phyloP scores from a whole-genome alignment of 2,113 vertebrate genomes.

The Excalfactoria chinensis region DNA sequence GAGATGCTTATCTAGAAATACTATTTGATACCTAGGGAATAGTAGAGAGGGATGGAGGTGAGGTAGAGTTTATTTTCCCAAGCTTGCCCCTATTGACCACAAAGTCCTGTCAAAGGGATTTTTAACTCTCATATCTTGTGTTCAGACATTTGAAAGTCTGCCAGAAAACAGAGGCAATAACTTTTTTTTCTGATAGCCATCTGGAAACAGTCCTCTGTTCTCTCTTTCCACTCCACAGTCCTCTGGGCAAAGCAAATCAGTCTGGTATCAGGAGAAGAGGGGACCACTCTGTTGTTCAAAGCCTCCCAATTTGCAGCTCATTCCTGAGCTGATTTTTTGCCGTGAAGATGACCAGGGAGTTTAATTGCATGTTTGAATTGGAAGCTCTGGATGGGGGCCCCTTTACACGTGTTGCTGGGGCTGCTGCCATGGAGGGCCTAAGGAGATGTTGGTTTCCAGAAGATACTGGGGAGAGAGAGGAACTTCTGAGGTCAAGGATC shows the following conservation, averaged over 20 bases:
- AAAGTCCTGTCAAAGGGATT: neutral
- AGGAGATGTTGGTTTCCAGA: neutral
- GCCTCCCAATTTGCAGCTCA: neutral
- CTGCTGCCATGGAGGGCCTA: neutral
- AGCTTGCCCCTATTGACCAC: neutral
- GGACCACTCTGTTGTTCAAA: neutral
- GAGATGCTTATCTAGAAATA: neutral
- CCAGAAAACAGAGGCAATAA: neutral
- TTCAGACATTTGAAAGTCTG: neutral
- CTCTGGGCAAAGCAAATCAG: neutral
- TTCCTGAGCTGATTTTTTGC: neutral
- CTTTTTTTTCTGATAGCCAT: neutral
- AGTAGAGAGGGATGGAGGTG: neutral
- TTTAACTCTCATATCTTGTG: neutral
- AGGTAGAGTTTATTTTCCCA: neutral
- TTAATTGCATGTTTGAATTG: neutral
- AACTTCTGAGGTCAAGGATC: neutral
- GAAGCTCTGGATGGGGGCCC: accelerated
- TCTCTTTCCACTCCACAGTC: neutral
- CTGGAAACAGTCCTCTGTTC: neutral
- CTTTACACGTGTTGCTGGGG: neutral
- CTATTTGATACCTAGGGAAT: neutral
- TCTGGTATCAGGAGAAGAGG: neutral
- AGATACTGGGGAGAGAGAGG: neutral
- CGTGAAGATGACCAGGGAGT: neutral